phyloP scores from a whole-genome alignment of 2,113 vertebrate species.

The Oncorhynchus nerka region DNA sequence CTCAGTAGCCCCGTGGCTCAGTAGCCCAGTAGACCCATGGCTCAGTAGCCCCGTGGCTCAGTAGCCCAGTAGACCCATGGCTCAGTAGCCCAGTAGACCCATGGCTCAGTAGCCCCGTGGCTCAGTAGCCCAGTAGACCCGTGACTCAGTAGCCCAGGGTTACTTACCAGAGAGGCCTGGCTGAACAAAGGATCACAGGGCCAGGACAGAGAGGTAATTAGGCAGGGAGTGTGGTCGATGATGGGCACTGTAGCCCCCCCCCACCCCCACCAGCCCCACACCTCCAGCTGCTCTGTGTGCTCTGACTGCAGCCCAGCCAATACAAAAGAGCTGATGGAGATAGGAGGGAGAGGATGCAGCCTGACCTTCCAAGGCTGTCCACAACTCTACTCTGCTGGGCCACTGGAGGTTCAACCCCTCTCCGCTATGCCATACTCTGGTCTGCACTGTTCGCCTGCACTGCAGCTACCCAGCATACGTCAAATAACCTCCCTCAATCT shows the following conservation, averaged over 20 bases:
- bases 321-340: conserved; percentile 65
- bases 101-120: no score
- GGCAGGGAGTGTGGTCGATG: conserved; percentile 71
- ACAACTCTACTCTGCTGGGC: conserved; percentile 54
- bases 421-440: conserved; percentile 16
- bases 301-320: conserved; percentile 39
- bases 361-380: conserved; percentile 71
- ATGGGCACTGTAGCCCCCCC: conserved; percentile 56
- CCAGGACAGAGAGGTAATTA: conserved; percentile 73
- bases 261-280: conserved; percentile 56
- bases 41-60: no score
- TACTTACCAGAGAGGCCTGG: conserved; percentile 71
- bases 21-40: no score
- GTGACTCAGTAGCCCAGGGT: conserved; percentile 62
- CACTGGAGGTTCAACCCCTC: conserved; percentile 47
- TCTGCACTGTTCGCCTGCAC: conserved; percentile 38
- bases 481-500: conserved; percentile 26
- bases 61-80: no score
- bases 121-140: no score
- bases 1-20: no score
- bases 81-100: no score
- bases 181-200: conserved; percentile 46
- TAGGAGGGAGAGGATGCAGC: conserved; percentile 35
- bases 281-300: conserved; percentile 25
- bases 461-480: neutral